A percentile compares a stretch with the other conserved stretches of the same genome.
Conservation (phyloP, 1,140 invertebrate species). For the Sycophila sp. region DNA sequence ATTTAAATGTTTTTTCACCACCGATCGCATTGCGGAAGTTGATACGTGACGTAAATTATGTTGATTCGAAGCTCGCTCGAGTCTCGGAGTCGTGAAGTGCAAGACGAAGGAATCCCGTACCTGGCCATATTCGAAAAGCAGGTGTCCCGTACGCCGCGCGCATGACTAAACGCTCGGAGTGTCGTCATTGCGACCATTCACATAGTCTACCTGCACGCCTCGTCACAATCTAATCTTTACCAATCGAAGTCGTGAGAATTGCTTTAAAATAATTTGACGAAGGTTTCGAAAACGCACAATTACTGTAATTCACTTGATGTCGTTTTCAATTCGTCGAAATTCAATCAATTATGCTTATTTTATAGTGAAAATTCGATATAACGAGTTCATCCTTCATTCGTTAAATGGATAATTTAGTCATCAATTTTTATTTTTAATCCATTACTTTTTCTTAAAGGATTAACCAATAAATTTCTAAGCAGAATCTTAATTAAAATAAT, state of each 20-base stretch:
- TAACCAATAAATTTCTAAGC: too few relatives aligned
- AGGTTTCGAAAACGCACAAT: too few relatives aligned
- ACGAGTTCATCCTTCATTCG: not conserved
- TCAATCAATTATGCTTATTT: too few relatives aligned
- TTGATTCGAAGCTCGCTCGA: slow-evolving; percentile 3
- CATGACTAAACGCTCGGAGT: slow-evolving; percentile 22
- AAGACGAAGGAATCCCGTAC: slow-evolving; percentile 10
- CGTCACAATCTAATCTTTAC: not conserved
- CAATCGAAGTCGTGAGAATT: not conserved
- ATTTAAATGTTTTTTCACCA: slow-evolving; percentile 8
- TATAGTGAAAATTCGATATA: not conserved
- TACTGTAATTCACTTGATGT: too few relatives aligned
- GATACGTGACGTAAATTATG: slow-evolving; percentile 32
- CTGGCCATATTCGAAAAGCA: slow-evolving; percentile 33
- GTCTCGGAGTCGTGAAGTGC: not conserved
- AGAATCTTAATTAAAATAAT: too few relatives aligned
- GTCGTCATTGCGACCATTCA: slow-evolving; percentile 2
- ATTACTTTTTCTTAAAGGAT: not conserved
- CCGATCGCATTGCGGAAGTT: slow-evolving; percentile 25
- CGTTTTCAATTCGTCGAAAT: too few relatives aligned
- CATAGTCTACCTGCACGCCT: not conserved
- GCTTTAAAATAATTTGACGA: too few relatives aligned
- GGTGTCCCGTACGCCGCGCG: slow-evolving; percentile 24
- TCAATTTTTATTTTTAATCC: not conserved
- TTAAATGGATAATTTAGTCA: too few relatives aligned